phyloP scores from a whole-genome alignment of 2,888 invertebrate genomes.

The Tanypteryx hageni region DNA sequence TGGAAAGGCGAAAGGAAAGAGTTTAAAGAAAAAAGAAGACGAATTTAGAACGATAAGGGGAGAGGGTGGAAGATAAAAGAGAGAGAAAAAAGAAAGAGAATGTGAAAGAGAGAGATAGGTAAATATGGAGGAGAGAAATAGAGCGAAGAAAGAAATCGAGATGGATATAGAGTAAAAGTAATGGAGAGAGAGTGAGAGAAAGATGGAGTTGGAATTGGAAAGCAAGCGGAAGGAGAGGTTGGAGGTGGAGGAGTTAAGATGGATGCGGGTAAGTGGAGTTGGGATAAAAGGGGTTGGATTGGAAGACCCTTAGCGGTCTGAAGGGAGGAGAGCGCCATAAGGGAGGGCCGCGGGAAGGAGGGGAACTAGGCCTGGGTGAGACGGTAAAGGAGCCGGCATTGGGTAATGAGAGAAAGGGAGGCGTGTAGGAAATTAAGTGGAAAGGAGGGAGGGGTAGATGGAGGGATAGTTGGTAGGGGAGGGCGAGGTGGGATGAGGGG shows the following conservation, averaged over 20 bases:
- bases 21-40: no score
- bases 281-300: slow-evolving; percentile 27
- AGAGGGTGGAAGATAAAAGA: no score
- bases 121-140: not conserved
- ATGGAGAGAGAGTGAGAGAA: not conserved
- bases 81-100: not conserved
- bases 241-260: not conserved
- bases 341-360: not conserved
- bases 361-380: not conserved
- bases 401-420: slow-evolving; percentile 27
- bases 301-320: slow-evolving; percentile 15
- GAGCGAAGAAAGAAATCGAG: not conserved
- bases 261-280: slow-evolving; percentile 4
- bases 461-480: not conserved
- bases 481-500: not conserved
- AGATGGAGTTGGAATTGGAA: not conserved
- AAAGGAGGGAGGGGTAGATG: not conserved
- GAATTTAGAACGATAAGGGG: no score
- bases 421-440: slow-evolving; percentile 22
- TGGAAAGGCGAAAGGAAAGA: no score
- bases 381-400: not conserved
- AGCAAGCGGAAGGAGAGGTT: not conserved
- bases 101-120: no score
- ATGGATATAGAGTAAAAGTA: not conserved
- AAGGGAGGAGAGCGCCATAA: not conserved